Conservation (phyloP, 2,113 vertebrate genomes). For the Crotalus horridus region DNA sequence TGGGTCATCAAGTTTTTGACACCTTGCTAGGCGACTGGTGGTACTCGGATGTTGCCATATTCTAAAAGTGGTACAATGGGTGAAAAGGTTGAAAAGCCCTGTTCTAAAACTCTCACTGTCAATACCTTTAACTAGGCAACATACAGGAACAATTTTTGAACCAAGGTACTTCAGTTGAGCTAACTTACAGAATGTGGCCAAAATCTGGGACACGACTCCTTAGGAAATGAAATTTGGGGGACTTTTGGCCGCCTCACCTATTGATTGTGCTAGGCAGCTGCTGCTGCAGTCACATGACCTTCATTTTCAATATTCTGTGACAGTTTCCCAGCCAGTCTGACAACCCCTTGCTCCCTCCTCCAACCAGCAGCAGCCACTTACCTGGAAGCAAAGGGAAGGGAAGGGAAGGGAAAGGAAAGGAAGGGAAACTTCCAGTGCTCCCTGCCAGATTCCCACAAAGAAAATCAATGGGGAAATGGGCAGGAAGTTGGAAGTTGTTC, state of each 20-base stretch:
- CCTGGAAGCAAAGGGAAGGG: not conserved
- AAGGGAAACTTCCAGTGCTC: not conserved
- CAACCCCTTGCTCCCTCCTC: not conserved
- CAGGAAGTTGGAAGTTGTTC: not conserved
- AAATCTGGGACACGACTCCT: not conserved
- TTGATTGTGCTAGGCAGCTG: not conserved
- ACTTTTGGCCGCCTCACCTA: not conserved
- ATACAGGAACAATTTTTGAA: not conserved
- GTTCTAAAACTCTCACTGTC: too few relatives aligned
- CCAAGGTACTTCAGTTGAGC: not conserved
- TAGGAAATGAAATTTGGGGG: not conserved
- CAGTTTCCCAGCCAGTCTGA: not conserved
- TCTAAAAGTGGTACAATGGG: too few relatives aligned
- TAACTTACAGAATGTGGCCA: not conserved
- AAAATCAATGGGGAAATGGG: not conserved
- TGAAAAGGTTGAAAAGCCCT: too few relatives aligned
- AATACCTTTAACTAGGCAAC: too few relatives aligned
- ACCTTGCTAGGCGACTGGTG: too few relatives aligned
- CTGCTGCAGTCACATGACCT: not conserved
- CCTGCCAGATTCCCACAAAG: not conserved
- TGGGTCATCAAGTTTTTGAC: too few relatives aligned
- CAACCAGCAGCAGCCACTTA: not conserved
- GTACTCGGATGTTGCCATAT: too few relatives aligned
- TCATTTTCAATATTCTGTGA: not conserved
- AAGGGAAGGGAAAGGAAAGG: too few relatives aligned